Evolutionary conservation across 2,113 vertebrate species (phyloP), one percentile per base, ranked within the genome.

Genomic region (Tautogolabrus adspersus): DNA sequence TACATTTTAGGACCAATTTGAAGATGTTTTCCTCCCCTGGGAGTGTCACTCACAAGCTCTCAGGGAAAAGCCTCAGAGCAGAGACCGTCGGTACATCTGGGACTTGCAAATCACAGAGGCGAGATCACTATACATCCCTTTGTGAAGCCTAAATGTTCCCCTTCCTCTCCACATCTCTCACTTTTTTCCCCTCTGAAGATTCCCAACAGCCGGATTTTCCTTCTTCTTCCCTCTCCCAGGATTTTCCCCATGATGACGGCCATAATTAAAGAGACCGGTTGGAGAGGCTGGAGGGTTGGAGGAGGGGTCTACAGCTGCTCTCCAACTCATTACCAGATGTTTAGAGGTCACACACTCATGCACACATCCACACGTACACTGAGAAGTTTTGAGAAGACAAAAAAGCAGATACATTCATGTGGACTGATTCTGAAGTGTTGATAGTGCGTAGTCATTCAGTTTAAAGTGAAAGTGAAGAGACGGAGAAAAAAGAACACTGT

Each of bases 1-100:
- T 89, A 88, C 88, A 79, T 91, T 93, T 91, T 89, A 93, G 89
- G 84, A 86, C 87, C 84, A 85, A 92, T 92, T 92, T 93, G 75
- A 83, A 84, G 82, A 87, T 67, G 81, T 82, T 72, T 78, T 60
- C 49, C 47, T 51, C 86, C 81, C 72, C 77, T 60, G 38, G 38
- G 70, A 66, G 75, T 77, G 84, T 80, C 82, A 85, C 86, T 91
- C 78, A 88, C 69, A 81, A 40, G 62, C 77, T 69, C 85, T 82
- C 69, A 34, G 58, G 75, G 86, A 83, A 82, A 66, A 57, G 52
- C 47, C 51, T 64, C 64, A 2, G 44, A 84, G 86, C 62, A 57
- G 57, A 66, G 47, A 79, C 47, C 79, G 26, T 72, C 78, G 75
- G 81, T 72, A 72, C 65, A 80, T 76, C 55, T 77, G 80, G 60